These are phyloP conservation scores for Fragum fragum DNA, from an alignment of 2,888 invertebrate genomes.

Conservation along the genomic window DNA sequence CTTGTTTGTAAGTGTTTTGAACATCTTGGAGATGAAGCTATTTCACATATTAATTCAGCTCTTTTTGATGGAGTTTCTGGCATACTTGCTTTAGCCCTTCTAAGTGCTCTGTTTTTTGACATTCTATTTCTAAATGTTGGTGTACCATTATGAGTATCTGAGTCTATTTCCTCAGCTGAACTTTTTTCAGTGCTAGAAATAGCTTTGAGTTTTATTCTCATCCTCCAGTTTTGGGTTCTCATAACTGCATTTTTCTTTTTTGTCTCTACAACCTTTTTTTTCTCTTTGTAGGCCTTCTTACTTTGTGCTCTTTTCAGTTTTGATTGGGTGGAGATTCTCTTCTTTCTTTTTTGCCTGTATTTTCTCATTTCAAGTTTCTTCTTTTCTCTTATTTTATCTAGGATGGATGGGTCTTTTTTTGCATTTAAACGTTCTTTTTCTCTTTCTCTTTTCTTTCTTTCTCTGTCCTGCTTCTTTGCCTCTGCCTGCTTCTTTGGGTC, in stretches of 20 bases:
- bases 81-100: constrained; percentile 37
- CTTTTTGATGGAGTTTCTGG: constrained; percentile 47
- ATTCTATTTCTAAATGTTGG: constrained; percentile 12
- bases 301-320: too few relatives aligned
- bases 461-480: too few relatives aligned
- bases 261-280: neutral
- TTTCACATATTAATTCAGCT: constrained; percentile 43
- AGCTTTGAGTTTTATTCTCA: constrained; percentile 28
- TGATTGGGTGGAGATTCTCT: too few relatives aligned
- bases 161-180: neutral
- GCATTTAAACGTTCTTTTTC: neutral
- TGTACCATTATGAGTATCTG: neutral
- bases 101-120: constrained; percentile 32
- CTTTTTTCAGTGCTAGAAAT: neutral
- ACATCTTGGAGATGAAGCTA: constrained; percentile 38
- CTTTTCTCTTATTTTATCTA: constrained; percentile 34
- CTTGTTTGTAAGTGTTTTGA: constrained; percentile 44
- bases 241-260: constrained; percentile 50
- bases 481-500: neutral
- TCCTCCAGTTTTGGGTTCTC: constrained; percentile 48
- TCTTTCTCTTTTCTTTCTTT: neutral
- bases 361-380: constrained; percentile 48
- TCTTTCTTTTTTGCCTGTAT: too few relatives aligned
- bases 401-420: neutral
- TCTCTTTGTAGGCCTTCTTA: too few relatives aligned